phyloP scores from a whole-genome alignment of 2,113 vertebrate genomes.

The Perca schrenkii region DNA sequence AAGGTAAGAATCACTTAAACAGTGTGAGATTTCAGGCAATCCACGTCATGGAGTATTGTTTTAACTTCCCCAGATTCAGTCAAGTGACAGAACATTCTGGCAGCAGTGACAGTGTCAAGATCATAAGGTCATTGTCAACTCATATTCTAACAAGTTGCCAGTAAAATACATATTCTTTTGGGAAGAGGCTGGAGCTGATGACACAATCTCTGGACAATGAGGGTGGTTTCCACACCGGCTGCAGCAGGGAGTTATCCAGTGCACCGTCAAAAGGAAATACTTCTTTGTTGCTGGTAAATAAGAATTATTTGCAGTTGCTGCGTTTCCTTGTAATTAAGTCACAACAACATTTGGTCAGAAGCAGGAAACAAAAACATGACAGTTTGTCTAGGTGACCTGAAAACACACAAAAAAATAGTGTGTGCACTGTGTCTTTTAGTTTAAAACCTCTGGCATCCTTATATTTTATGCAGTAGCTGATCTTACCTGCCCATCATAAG shows the following conservation, averaged over 20 bases:
- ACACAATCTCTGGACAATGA: slow-evolving; percentile 65
- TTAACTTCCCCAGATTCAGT: slow-evolving; percentile 57
- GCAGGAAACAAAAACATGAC: slow-evolving; percentile 35
- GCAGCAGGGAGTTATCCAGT: slow-evolving; percentile 19
- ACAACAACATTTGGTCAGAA: slow-evolving; percentile 26
- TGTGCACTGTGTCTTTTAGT: not conserved
- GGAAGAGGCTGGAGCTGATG: slow-evolving; percentile 57
- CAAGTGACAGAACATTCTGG: slow-evolving; percentile 43
- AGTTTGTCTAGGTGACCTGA: slow-evolving; percentile 18
- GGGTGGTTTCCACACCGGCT: slow-evolving; percentile 69
- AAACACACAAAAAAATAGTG: slow-evolving; percentile 4
- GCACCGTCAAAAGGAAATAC: slow-evolving; percentile 51
- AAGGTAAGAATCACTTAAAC: slow-evolving; percentile 31
- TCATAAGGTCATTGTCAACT: slow-evolving; percentile 60
- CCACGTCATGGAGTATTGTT: slow-evolving; percentile 63
- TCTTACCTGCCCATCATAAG: slow-evolving; percentile 50
- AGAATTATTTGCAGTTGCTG: slow-evolving; percentile 26
- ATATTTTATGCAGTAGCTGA: slow-evolving; percentile 28
- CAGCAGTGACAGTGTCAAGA: slow-evolving; percentile 43
- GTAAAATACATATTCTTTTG: slow-evolving; percentile 52
- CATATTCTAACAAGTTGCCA: slow-evolving; percentile 35
- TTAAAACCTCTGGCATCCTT: slow-evolving; percentile 41
- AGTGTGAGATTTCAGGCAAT: slow-evolving; percentile 17
- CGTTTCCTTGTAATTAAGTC: slow-evolving; percentile 66
- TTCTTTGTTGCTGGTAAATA: slow-evolving; percentile 58